Percentiles rank a stretch among this genome's conserved stretches.
These are phyloP conservation scores for Colossoma macropomum DNA, from an alignment of 2,113 vertebrate genomes.

Conservation along the genomic window DNA sequence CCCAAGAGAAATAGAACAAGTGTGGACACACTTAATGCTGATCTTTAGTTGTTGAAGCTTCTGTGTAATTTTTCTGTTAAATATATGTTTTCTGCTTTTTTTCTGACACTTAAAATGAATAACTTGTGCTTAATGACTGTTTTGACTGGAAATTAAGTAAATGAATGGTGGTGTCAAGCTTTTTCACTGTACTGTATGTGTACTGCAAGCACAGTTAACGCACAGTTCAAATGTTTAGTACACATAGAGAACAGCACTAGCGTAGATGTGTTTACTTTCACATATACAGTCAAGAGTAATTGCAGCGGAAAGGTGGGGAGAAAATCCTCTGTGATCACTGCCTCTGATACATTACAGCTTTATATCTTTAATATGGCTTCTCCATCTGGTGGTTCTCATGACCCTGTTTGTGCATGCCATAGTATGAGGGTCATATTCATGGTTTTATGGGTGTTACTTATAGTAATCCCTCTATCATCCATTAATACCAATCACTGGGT, in stretches of 20 bases:
- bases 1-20: too few relatives aligned
- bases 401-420: slow-evolving; percentile 44
- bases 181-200: neutral
- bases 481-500: slow-evolving; percentile 46
- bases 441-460: neutral
- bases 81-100: too few relatives aligned
- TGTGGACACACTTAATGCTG: too few relatives aligned
- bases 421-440: slow-evolving; percentile 50
- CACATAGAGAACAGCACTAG: neutral
- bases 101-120: too few relatives aligned
- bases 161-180: too few relatives aligned
- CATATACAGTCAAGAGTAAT: neutral
- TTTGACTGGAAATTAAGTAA: too few relatives aligned
- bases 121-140: too few relatives aligned
- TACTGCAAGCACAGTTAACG: slow-evolving; percentile 18
- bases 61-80: too few relatives aligned
- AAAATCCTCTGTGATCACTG: neutral
- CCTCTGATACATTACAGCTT: neutral
- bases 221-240: neutral
- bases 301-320: neutral
- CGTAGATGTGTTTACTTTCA: neutral
- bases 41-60: too few relatives aligned
- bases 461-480: slow-evolving; percentile 38
- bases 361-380: neutral
- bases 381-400: neutral